These are phyloP conservation scores for Noctua comes DNA, from an alignment of 2,888 invertebrate genomes.

Conservation along the genomic window DNA sequence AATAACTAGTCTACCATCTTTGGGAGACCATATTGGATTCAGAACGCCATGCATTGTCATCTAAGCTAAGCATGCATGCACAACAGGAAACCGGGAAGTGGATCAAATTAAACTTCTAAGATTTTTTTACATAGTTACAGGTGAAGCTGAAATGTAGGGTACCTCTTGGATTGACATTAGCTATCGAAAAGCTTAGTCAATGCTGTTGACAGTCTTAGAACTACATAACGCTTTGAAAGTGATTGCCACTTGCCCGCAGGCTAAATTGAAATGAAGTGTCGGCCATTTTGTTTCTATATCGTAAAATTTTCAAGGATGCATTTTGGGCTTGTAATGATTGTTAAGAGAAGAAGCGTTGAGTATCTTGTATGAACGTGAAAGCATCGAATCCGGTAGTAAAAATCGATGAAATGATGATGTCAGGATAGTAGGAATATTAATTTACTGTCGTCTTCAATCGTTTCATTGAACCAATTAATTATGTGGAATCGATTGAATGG, in stretches of 20 bases:
- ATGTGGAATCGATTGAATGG: constrained; percentile 10
- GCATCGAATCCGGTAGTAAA: background rate
- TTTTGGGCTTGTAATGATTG: background rate
- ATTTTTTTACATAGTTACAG: background rate
- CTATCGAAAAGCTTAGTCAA: background rate
- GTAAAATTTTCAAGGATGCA: background rate
- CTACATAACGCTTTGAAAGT: background rate
- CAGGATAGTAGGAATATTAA: background rate
- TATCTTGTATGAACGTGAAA: background rate
- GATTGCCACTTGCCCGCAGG: background rate
- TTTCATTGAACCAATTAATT: constrained; percentile 5
- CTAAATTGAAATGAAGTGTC: background rate
- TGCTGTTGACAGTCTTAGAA: background rate
- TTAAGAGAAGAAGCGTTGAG: background rate
- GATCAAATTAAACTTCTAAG: too few species aligned
- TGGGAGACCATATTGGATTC: too few species aligned
- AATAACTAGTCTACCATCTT: too few species aligned
- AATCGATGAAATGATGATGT: background rate
- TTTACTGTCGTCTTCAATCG: background rate
- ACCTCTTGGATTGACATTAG: background rate
- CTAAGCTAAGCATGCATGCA: too few species aligned
- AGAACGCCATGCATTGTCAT: too few species aligned
- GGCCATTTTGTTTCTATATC: background rate
- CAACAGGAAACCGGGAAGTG: too few species aligned
- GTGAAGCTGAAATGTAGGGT: background rate